These are phyloP conservation scores for Theocolax elegans DNA, from an alignment of 1,140 invertebrate genomes.

Conservation along the genomic window DNA sequence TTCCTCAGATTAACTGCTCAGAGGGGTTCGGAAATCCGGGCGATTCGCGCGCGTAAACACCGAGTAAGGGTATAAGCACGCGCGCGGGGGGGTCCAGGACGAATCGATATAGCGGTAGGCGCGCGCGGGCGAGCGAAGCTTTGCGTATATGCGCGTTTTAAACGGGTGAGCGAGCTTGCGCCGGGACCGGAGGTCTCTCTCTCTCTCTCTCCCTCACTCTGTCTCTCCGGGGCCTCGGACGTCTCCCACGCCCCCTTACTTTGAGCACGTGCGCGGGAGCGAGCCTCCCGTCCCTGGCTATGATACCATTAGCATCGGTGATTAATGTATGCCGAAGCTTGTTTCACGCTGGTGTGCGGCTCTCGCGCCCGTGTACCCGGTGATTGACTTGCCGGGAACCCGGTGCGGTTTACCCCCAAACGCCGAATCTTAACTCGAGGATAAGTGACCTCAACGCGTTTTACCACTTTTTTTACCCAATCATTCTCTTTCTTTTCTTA, in stretches of 20 bases:
- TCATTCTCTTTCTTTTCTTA: too few species aligned
- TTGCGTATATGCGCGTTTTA: conserved; percentile 36
- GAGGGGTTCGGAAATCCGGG: not conserved
- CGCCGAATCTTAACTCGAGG: too few species aligned
- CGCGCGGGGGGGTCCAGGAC: not conserved
- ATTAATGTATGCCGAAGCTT: conserved; percentile 66
- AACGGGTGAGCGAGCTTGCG: conserved; percentile 20
- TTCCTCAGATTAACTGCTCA: conserved; percentile 10
- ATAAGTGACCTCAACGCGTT: too few species aligned
- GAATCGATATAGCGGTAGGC: not conserved
- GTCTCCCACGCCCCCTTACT: conserved; percentile 37
- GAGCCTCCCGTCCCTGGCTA: conserved; percentile 49
- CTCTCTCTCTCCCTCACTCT: conserved; percentile 10
- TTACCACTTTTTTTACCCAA: too few species aligned
- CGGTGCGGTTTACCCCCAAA: not conserved
- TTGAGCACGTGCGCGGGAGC: conserved; percentile 43
- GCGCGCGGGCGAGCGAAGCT: conserved; percentile 3
- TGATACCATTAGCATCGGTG: conserved; percentile 67
- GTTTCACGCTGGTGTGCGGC: conserved; percentile 56
- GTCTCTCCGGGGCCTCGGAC: too few species aligned
- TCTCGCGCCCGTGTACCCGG: conserved; percentile 52
- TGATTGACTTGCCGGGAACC: conserved; percentile 57
- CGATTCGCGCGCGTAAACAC: conserved; percentile 2
- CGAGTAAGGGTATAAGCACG: conserved; percentile 3
- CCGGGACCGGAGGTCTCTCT: not conserved